Conservation (phyloP, 1,140 invertebrate genomes). For the Eulimnadia texana region DNA sequence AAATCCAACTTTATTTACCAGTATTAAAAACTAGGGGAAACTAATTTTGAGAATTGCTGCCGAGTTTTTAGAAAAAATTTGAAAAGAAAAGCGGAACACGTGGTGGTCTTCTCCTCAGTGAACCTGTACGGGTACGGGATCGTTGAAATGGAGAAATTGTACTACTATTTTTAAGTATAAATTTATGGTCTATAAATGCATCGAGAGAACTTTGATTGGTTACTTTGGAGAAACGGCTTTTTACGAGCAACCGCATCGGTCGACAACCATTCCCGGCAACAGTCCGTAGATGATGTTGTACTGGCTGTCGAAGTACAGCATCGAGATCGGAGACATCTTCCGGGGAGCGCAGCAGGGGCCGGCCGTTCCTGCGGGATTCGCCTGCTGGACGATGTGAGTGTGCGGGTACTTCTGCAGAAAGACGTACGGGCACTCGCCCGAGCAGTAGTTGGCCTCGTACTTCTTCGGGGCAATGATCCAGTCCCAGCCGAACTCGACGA, state of each 20-base stretch:
- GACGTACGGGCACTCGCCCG: conserved; percentile 78
- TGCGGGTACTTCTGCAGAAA: conserved; percentile 83
- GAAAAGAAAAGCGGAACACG: no score
- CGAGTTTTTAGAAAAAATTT: no score
- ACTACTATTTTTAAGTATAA: no score
- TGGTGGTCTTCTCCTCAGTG: no score
- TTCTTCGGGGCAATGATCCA: conserved; percentile 93
- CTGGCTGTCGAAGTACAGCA: conserved; percentile 83
- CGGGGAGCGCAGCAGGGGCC: conserved; percentile 80
- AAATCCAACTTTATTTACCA: no score
- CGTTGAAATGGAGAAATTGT: no score
- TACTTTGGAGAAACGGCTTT: no score
- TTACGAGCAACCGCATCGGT: conserved; percentile 81
- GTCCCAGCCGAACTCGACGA: conserved; percentile 93
- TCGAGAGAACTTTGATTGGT: no score
- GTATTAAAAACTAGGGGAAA: no score
- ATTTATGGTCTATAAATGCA: no score
- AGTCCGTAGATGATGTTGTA: conserved; percentile 74
- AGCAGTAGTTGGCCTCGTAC: conserved; percentile 93
- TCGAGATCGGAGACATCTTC: conserved; percentile 73
- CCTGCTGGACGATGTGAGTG: conserved; percentile 75
- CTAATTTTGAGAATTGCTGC: no score
- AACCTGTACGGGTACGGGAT: no score
- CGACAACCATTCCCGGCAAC: conserved; percentile 83
- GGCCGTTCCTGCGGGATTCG: conserved; percentile 48